Conservation (phyloP, 2,113 vertebrate species). For the Lepus americanus region DNA sequence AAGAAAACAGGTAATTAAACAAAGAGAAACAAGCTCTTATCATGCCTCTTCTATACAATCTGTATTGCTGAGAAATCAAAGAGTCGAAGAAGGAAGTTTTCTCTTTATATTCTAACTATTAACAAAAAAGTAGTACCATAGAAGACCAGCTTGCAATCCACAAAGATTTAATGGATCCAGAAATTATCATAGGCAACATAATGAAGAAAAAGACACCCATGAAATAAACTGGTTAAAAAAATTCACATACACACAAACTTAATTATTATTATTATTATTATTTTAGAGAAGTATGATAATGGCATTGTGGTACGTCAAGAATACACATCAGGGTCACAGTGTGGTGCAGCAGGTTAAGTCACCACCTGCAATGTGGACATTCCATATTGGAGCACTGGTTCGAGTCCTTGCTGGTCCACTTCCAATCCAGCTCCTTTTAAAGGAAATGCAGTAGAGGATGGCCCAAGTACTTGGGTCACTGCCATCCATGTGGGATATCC, state of each 20-base stretch:
- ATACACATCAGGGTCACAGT: not conserved
- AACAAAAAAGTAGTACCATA: slow-evolving; percentile 12
- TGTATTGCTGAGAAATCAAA: not conserved
- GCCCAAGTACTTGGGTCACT: no score
- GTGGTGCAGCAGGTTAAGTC: no score
- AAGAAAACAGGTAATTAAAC: not conserved
- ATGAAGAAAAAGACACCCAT: not conserved
- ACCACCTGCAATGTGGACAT: no score
- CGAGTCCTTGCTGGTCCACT: no score
- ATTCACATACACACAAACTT: not conserved
- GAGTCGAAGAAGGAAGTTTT: not conserved
- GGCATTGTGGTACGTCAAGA: not conserved
- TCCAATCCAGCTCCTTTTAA: no score
- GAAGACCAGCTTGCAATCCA: not conserved
- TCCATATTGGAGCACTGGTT: no score
- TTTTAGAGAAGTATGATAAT: not conserved
- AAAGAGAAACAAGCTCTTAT: not conserved
- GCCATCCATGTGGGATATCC: no score
- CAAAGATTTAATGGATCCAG: not conserved
- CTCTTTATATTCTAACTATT: not conserved
- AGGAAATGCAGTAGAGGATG: no score
- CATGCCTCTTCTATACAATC: not conserved
- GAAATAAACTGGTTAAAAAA: not conserved
- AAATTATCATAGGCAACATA: not conserved
- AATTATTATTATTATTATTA: not conserved